Evolutionary conservation across 2,797 vertebrate genomes (phyloP).

Genomic region (Pipistrellus pipistrellus): DNA sequence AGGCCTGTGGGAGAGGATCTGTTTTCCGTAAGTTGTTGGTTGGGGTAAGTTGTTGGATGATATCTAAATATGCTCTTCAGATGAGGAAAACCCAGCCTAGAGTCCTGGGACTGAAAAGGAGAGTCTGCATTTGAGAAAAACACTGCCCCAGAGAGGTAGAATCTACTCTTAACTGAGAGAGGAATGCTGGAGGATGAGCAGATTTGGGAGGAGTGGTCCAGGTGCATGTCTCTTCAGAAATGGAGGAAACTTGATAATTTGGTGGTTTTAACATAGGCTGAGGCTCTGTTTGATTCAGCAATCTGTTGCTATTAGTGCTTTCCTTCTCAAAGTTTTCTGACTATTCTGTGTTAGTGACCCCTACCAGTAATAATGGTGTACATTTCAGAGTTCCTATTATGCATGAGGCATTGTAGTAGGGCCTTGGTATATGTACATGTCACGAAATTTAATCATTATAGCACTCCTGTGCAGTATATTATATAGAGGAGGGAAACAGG

Average conservation of each 20-base stretch:
- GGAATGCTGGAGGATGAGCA: background rate
- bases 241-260: background rate
- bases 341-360: background rate
- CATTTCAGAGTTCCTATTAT: slow-evolving; percentile 35
- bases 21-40: background rate
- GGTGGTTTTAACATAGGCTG: background rate
- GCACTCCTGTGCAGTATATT: background rate
- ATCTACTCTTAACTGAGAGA: background rate
- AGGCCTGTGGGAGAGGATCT: background rate
- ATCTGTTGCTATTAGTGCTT: background rate
- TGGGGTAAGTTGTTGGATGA: background rate
- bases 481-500: slow-evolving; percentile 35
- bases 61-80: slow-evolving; percentile 8
- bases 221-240: slow-evolving; percentile 23
- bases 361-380: background rate
- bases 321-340: slow-evolving; percentile 35
- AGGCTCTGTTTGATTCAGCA: slow-evolving; percentile 37
- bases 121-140: slow-evolving; percentile 47
- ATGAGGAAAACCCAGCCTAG: background rate
- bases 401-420: background rate
- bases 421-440: background rate
- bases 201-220: slow-evolving; percentile 22
- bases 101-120: slow-evolving; percentile 7
- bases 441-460: slow-evolving; percentile 5
- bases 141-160: background rate